Percentiles rank a stretch among this genome's conserved stretches.
phyloP scores from a whole-genome alignment of 35 echinoderm and acorn worm genomes.

The Patiria miniata region DNA sequence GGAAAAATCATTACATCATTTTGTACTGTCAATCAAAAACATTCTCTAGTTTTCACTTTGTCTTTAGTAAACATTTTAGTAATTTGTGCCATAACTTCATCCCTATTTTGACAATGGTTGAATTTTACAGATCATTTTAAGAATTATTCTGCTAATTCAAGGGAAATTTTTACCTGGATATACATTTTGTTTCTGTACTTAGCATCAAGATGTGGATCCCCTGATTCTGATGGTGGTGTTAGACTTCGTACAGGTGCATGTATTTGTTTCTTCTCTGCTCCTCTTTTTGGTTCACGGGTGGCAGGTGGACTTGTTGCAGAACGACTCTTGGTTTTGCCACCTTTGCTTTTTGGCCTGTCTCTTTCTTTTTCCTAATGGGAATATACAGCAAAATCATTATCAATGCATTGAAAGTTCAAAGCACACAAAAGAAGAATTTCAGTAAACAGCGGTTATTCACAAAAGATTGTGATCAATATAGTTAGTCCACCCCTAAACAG shows the following conservation, averaged over 20 bases:
- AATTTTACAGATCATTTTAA: too few relatives aligned
- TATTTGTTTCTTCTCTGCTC: slow-evolving; percentile 28
- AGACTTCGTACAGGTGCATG: slow-evolving; percentile 9
- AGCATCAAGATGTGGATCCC: slow-evolving; percentile 89
- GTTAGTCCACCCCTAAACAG: neutral
- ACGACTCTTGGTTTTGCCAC: slow-evolving; percentile 64
- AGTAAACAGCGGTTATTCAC: neutral
- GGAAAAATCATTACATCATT: too few relatives aligned
- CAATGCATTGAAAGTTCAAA: neutral
- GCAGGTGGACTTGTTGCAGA: slow-evolving; percentile 53
- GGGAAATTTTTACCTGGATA: slow-evolving; percentile 80
- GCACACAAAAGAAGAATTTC: neutral
- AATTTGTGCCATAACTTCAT: too few relatives aligned
- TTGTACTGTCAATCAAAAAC: too few relatives aligned
- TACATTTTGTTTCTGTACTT: slow-evolving; percentile 97
- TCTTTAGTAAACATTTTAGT: too few relatives aligned
- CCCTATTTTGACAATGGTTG: too few relatives aligned
- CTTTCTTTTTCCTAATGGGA: slow-evolving; percentile 72
- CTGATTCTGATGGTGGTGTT: slow-evolving; percentile 73
- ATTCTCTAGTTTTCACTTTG: too few relatives aligned
- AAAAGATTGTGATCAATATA: neutral
- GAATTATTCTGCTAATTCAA: too few relatives aligned
- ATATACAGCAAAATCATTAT: neutral
- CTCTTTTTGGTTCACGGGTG: slow-evolving; percentile 53
- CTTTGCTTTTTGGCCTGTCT: slow-evolving; percentile 96